phyloP scores from a whole-genome alignment of 2,797 vertebrate genomes.

The Dendrocincla tyrannina region DNA sequence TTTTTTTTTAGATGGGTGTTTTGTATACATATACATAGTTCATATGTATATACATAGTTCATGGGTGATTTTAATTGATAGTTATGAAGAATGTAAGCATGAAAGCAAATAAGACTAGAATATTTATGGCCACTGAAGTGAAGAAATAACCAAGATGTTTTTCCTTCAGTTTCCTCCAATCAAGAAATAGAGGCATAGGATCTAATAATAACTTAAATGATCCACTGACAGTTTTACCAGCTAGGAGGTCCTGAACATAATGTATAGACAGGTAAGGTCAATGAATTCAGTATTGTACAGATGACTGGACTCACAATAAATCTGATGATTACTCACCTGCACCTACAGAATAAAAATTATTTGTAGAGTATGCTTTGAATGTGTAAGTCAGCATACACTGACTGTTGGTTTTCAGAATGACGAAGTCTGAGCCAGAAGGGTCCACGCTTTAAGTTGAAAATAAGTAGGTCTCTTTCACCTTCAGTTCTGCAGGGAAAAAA shows the following conservation, averaged over 20 bases:
- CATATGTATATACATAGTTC: neutral
- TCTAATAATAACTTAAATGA: neutral
- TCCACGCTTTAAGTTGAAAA: neutral
- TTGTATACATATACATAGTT: neutral
- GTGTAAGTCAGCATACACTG: neutral
- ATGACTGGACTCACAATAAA: neutral
- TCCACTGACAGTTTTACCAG: neutral
- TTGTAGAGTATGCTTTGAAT: neutral
- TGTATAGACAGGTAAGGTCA: neutral
- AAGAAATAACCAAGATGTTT: neutral
- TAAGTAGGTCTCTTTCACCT: neutral
- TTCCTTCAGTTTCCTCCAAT: neutral
- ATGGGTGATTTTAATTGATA: neutral
- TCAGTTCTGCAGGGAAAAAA: neutral
- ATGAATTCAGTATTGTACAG: neutral
- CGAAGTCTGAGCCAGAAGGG: neutral
- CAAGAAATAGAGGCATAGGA: neutral
- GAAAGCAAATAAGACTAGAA: neutral
- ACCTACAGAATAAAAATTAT: neutral
- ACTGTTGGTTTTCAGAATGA: neutral
- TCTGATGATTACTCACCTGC: neutral
- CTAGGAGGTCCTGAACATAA: neutral
- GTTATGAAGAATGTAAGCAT: neutral
- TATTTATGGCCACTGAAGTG: neutral
- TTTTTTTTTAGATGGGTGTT: neutral